Evolutionary conservation across 1,140 invertebrate species (phyloP).

Genomic region (Himalopsyche phryganea): DNA sequence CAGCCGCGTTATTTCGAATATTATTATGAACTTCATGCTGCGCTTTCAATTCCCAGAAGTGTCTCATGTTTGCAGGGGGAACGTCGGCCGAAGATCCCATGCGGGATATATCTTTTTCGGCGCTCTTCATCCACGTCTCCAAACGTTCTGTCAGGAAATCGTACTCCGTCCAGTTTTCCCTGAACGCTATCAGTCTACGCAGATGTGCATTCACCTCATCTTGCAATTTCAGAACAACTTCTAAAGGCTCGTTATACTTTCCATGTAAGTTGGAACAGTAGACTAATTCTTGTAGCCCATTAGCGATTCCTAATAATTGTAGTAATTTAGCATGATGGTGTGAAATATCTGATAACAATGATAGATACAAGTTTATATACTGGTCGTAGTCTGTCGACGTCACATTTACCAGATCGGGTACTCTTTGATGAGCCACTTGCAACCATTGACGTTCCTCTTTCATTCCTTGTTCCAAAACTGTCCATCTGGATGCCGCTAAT

Average conservation of each 20-base stretch:
- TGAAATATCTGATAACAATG: slow-evolving; percentile 70
- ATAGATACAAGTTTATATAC: slow-evolving; percentile 79
- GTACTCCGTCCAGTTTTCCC: slow-evolving; percentile 71
- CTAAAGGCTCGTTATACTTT: slow-evolving; percentile 64
- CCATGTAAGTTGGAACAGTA: slow-evolving; percentile 68
- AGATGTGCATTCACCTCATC: slow-evolving; percentile 70
- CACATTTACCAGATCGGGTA: slow-evolving; percentile 72
- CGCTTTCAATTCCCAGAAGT: slow-evolving; percentile 85
- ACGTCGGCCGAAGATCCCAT: slow-evolving; percentile 52
- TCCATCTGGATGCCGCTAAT: slow-evolving; percentile 78
- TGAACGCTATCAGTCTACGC: slow-evolving; percentile 66
- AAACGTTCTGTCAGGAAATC: slow-evolving; percentile 68
- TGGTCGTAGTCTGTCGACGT: slow-evolving; percentile 78
- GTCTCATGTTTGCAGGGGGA: slow-evolving; percentile 66
- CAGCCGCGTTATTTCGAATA: slow-evolving; percentile 65
- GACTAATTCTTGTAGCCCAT: slow-evolving; percentile 69
- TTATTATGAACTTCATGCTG: slow-evolving; percentile 83
- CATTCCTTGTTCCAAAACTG: slow-evolving; percentile 73
- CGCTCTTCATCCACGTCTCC: slow-evolving; percentile 68
- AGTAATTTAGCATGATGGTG: slow-evolving; percentile 73
- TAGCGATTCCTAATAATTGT: slow-evolving; percentile 67
- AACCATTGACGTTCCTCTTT: slow-evolving; percentile 79
- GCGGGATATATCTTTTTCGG: slow-evolving; percentile 61
- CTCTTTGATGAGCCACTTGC: slow-evolving; percentile 72
- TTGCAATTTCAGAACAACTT: slow-evolving; percentile 65